Evolutionary conservation across 2,113 vertebrate genomes (phyloP).

Genomic region (Gymnogyps californianus): DNA sequence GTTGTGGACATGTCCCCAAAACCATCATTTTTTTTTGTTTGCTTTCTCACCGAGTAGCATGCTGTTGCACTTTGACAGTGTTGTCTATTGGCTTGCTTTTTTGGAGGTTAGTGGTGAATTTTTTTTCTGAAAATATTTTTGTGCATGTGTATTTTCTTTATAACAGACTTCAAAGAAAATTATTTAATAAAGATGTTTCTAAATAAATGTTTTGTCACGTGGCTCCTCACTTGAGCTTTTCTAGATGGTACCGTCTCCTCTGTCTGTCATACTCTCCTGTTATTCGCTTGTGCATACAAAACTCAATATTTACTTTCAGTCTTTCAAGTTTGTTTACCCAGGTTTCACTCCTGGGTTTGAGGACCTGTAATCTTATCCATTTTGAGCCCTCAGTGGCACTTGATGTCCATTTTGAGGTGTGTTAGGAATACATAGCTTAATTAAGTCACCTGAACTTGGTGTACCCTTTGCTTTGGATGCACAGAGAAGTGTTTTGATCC

Average conservation of each 20-base stretch:
- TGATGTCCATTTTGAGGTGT: background rate
- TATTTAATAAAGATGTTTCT: background rate
- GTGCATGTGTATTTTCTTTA: background rate
- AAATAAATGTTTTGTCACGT: background rate
- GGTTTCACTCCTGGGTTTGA: background rate
- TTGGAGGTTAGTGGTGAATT: background rate
- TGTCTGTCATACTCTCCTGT: background rate
- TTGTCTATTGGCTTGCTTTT: background rate
- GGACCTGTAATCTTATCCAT: background rate
- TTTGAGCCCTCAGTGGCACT: background rate
- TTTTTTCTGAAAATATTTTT: background rate
- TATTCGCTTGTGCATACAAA: background rate
- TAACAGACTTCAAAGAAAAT: background rate
- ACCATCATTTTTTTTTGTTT: rapidly evolving
- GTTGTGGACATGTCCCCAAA: background rate
- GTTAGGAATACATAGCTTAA: background rate
- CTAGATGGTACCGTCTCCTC: background rate
- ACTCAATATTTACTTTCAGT: background rate
- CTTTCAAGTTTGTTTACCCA: background rate
- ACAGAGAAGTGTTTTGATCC: background rate
- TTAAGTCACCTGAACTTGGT: background rate
- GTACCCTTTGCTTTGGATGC: background rate
- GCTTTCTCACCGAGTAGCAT: background rate
- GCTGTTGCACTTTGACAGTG: background rate
- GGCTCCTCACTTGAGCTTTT: background rate